Conservation (phyloP, 2,113 vertebrate species). For the Nannobrachium achirus region DNA sequence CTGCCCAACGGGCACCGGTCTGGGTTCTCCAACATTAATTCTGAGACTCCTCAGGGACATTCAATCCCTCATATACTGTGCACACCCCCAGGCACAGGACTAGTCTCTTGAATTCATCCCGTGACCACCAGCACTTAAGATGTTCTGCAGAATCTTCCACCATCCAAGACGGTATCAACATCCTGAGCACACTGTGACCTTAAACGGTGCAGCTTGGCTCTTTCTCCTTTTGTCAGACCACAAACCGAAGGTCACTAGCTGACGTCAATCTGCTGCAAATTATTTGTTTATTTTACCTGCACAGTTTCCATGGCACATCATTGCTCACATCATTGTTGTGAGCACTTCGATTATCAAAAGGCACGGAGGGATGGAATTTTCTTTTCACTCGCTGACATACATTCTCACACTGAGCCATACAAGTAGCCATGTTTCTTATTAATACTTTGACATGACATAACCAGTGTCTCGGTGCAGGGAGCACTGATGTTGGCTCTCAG, state of each 20-base stretch:
- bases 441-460: conserved; percentile 55
- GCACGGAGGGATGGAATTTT: conserved; percentile 47
- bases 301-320: conserved; percentile 75
- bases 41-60: too few relatives aligned
- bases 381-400: conserved; percentile 58
- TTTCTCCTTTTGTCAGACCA: conserved; percentile 58
- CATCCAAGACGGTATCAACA: conserved; percentile 22
- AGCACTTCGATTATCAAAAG: conserved; percentile 63
- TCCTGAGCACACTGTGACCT: conserved; percentile 52
- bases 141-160: conserved; percentile 16
- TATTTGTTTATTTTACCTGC: conserved; percentile 45
- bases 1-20: too few relatives aligned
- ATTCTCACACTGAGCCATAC: conserved; percentile 32
- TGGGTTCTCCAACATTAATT: too few relatives aligned
- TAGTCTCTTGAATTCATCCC: too few relatives aligned
- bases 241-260: conserved; percentile 65
- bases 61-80: too few relatives aligned
- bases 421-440: conserved; percentile 48
- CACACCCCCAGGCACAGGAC: too few relatives aligned
- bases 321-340: conserved; percentile 63
- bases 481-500: conserved; percentile 34
- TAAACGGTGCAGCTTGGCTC: conserved; percentile 47
- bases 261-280: conserved; percentile 63
- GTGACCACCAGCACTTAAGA: too few relatives aligned
- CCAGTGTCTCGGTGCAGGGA: conserved; percentile 30